A percentile compares a stretch with the other conserved stretches of the same genome.
These are phyloP conservation scores for Apodemus sylvaticus DNA, from an alignment of 2,113 vertebrate genomes.

Conservation along the genomic window DNA sequence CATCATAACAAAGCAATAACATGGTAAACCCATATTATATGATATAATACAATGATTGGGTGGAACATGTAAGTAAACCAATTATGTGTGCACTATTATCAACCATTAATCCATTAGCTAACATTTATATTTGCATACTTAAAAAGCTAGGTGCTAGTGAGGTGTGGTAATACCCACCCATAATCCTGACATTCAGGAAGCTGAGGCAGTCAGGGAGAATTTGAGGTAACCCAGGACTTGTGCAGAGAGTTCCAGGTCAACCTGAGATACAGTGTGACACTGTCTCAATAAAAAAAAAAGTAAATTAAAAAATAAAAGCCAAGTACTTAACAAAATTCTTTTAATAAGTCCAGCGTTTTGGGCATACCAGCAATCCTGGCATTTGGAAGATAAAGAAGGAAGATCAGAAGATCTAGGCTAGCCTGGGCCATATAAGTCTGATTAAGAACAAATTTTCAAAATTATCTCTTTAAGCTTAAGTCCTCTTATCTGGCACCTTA, in stretches of 20 bases:
- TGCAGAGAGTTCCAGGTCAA: neutral
- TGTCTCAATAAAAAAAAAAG: neutral
- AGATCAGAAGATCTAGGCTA: neutral
- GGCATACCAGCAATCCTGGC: neutral
- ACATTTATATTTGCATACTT: conserved; percentile 2
- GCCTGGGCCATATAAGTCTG: neutral
- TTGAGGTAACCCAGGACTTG: neutral
- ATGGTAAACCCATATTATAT: neutral
- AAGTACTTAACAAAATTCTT: neutral
- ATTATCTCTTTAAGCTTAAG: neutral
- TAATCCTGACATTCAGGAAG: neutral
- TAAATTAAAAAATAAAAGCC: neutral
- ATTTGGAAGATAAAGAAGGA: neutral
- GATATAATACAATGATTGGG: neutral
- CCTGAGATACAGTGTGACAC: neutral
- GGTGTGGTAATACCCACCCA: neutral
- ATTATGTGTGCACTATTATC: neutral
- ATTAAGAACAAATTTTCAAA: neutral
- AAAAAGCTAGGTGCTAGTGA: neutral
- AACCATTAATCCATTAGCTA: neutral
- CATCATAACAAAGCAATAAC: neutral
- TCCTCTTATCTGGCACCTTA: neutral
- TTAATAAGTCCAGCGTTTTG: neutral
- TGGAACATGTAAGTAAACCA: neutral
- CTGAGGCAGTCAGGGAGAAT: neutral